Percentiles rank a stretch among this genome's conserved stretches.
phyloP scores from a whole-genome alignment of 2,113 vertebrate genomes.

The Eidolon helvum region DNA sequence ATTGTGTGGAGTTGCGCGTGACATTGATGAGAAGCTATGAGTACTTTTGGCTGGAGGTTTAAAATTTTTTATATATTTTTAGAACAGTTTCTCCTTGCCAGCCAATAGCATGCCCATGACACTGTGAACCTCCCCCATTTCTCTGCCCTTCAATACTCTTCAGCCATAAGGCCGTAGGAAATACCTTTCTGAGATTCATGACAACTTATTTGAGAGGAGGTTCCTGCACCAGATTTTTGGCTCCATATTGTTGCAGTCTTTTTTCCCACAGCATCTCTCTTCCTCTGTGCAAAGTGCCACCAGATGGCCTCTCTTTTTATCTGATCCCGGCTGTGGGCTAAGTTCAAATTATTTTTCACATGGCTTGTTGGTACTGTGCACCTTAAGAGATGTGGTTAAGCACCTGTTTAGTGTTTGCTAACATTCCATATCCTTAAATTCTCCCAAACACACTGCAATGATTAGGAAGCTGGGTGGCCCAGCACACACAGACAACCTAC shows the following conservation, averaged over 20 bases:
- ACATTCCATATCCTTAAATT: neutral
- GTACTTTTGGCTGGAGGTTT: neutral
- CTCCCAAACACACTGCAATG: neutral
- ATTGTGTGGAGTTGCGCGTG: neutral
- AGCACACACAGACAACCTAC: neutral
- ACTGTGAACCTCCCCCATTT: neutral
- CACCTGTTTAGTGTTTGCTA: neutral
- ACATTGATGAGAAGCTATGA: neutral
- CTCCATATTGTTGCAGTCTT: neutral
- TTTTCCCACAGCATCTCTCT: neutral
- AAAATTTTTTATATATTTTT: neutral
- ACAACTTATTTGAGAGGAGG: neutral
- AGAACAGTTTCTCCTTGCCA: neutral
- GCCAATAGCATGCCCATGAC: neutral
- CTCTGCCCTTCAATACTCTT: neutral
- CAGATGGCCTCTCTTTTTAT: neutral
- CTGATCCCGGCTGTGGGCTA: neutral
- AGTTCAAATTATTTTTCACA: neutral
- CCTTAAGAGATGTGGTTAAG: neutral
- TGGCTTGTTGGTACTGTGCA: neutral
- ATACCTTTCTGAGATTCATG: neutral
- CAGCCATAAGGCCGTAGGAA: neutral
- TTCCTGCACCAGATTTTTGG: neutral
- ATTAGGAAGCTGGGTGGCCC: neutral
- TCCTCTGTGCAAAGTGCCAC: neutral